Percentiles rank a stretch among this genome's conserved stretches.
Conservation (phyloP, 1,140 invertebrate genomes). For the Archivesica marissinica region DNA sequence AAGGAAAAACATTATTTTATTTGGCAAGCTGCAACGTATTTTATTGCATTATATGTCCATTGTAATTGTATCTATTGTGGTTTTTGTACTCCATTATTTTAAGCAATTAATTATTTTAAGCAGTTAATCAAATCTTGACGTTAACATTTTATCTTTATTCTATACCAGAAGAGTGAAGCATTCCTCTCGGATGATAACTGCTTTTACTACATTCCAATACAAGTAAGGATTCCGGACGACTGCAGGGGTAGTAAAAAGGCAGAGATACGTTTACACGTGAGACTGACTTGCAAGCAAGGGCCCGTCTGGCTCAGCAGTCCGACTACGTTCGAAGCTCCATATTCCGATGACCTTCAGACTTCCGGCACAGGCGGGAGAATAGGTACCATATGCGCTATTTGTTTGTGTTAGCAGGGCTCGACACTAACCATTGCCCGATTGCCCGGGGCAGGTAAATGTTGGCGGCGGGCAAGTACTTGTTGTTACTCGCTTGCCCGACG, state of each 20-base stretch:
- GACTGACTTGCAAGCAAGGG: not conserved
- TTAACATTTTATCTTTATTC: not conserved
- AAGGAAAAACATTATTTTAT: too few relatives aligned
- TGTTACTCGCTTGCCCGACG: too few relatives aligned
- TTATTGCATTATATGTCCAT: not conserved
- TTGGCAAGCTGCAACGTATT: not conserved
- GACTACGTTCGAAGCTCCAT: not conserved
- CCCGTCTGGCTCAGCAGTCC: conserved; percentile 34
- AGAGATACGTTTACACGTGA: conserved; percentile 13
- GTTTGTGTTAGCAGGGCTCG: too few relatives aligned
- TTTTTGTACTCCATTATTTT: not conserved
- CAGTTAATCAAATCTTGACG: not conserved
- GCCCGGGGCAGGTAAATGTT: too few relatives aligned
- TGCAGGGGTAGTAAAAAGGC: not conserved
- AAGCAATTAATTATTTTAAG: not conserved
- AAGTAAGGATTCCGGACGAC: conserved; percentile 19
- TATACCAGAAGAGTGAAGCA: not conserved
- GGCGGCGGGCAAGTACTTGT: too few relatives aligned
- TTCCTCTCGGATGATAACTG: conserved; percentile 16
- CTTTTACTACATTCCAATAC: not conserved
- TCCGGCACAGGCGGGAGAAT: too few relatives aligned
- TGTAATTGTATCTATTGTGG: not conserved
- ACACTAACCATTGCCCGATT: too few relatives aligned
- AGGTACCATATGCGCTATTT: too few relatives aligned
- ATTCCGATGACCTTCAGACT: not conserved